Conservation (phyloP, 2,797 vertebrate genomes). For the Gobio occitaniae region DNA sequence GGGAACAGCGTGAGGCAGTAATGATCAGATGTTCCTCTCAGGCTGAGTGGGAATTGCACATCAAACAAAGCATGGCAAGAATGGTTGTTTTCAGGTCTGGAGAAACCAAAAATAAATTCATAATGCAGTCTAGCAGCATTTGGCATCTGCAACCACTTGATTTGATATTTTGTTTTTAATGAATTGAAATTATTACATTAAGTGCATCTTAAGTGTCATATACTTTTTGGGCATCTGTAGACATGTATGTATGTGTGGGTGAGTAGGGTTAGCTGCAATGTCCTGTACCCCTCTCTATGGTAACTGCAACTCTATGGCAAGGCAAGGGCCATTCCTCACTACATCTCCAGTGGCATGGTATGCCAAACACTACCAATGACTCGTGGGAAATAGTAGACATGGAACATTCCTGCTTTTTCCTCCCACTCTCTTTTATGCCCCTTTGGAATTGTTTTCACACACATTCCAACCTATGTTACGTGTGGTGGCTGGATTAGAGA, state of each 20-base stretch:
- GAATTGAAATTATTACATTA: neutral
- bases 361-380: slow-evolving; percentile 55
- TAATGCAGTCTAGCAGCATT: neutral
- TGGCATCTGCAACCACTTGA: neutral
- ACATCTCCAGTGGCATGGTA: slow-evolving; percentile 28
- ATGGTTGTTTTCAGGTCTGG: neutral
- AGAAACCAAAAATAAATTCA: neutral
- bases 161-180: slow-evolving; percentile 4
- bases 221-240: neutral
- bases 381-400: slow-evolving; percentile 66
- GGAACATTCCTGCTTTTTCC: slow-evolving; percentile 66
- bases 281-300: neutral
- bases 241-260: neutral
- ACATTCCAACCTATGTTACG: slow-evolving; percentile 60
- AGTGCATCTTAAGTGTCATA: neutral
- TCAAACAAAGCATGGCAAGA: slow-evolving; percentile 32
- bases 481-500: slow-evolving; percentile 59
- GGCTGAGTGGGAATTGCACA: slow-evolving; percentile 47
- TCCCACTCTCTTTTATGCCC: slow-evolving; percentile 58
- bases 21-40: slow-evolving; percentile 68
- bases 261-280: slow-evolving; percentile 13
- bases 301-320: slow-evolving; percentile 39
- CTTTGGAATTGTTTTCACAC: slow-evolving; percentile 66
- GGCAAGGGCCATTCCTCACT: slow-evolving; percentile 38
- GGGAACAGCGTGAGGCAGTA: slow-evolving; percentile 54